phyloP scores from a whole-genome alignment of 1,140 invertebrate species.

The Calycopis cecrops region DNA sequence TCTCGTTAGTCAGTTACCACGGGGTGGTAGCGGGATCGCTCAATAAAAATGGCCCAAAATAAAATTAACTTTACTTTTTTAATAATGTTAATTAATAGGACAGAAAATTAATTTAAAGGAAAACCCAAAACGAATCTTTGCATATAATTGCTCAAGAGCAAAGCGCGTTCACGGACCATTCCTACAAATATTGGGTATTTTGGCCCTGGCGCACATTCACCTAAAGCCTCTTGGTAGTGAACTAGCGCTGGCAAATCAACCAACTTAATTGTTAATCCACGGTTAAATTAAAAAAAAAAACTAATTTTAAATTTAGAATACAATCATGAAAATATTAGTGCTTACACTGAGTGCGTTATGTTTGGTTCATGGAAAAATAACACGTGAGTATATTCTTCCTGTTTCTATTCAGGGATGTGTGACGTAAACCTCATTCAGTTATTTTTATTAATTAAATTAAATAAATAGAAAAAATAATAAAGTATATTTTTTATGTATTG shows the following conservation, averaged over 20 bases:
- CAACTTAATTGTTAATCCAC: too few relatives aligned
- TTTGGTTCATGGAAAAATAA: conserved; percentile 38
- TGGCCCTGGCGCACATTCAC: conserved; percentile 44
- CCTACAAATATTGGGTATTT: conserved; percentile 53
- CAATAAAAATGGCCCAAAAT: too few relatives aligned
- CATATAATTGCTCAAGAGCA: conserved; percentile 35
- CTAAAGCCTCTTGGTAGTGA: conserved; percentile 27
- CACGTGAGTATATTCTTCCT: conserved; percentile 39
- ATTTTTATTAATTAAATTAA: too few relatives aligned
- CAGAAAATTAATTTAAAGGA: neutral
- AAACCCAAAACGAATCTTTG: neutral
- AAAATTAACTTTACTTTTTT: neutral
- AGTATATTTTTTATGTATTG: too few relatives aligned
- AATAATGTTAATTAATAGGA: neutral
- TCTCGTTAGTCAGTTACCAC: too few relatives aligned
- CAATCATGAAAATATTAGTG: conserved; percentile 44
- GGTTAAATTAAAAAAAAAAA: too few relatives aligned
- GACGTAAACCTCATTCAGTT: too few relatives aligned
- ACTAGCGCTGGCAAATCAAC: conserved; percentile 17
- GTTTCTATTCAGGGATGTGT: neutral
- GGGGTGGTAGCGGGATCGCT: too few relatives aligned
- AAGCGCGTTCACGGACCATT: conserved; percentile 28
- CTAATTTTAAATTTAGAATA: conserved; percentile 10
- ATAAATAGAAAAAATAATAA: too few relatives aligned
- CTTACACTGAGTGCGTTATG: conserved; percentile 28